A percentile compares a stretch with the other conserved stretches of the same genome.
Evolutionary conservation across 2,888 invertebrate genomes (phyloP).

Genomic region (Mesorhabditis spiculigera): DNA sequence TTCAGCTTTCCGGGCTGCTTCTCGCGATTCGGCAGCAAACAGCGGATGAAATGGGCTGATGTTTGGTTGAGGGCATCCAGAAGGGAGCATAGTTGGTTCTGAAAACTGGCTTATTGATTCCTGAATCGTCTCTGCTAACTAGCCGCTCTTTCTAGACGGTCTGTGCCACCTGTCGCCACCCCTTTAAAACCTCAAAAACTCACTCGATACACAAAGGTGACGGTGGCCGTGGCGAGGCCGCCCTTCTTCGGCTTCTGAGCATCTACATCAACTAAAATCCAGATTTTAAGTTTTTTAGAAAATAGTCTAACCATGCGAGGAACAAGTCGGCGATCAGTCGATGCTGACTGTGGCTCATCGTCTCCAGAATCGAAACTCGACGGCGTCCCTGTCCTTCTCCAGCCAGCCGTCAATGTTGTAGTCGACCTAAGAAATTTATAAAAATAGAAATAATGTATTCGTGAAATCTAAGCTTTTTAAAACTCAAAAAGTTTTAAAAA

Average conservation of each 20-base stretch:
- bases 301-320: constrained; percentile 23
- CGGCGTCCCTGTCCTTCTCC: constrained; percentile 60
- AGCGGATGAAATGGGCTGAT: constrained; percentile 57
- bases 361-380: constrained; percentile 55
- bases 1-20: constrained; percentile 47
- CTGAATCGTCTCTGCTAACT: not conserved
- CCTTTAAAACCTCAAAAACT: not conserved
- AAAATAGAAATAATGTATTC: too few species aligned
- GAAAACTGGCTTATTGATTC: constrained; percentile 7
- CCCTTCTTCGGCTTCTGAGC: constrained; percentile 13
- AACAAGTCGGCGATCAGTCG: constrained; percentile 42
- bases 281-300: not conserved
- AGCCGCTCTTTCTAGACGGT: too few species aligned
- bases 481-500: constrained; percentile 57
- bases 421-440: constrained; percentile 50
- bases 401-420: constrained; percentile 62
- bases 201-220: constrained; percentile 33
- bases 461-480: constrained; percentile 29
- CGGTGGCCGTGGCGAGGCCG: constrained; percentile 33
- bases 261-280: not conserved
- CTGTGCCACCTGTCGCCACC: not conserved
- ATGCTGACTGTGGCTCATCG: constrained; percentile 43
- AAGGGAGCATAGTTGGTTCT: constrained; percentile 53
- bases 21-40: constrained; percentile 59
- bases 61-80: constrained; percentile 53